Conservation (phyloP, 2,888 invertebrate species). For the Aleiodes alternator region DNA sequence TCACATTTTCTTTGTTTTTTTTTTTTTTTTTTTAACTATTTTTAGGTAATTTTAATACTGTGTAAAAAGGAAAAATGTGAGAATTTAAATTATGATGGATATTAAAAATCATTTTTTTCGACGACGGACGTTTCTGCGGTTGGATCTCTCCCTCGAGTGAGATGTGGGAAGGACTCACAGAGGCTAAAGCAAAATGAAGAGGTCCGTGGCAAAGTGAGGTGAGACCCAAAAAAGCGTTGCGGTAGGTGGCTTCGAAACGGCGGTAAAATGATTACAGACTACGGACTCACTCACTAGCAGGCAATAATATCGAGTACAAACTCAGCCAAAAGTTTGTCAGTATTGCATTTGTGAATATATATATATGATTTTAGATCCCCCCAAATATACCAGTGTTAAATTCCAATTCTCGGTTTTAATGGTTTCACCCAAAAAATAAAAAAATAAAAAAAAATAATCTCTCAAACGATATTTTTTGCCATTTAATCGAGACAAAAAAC, state of each 20-base stretch:
- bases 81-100: slow-evolving; percentile 38
- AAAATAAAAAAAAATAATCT: not conserved
- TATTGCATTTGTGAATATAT: slow-evolving; percentile 13
- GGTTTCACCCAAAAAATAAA: not conserved
- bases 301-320: slow-evolving; percentile 70
- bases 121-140: slow-evolving; percentile 39
- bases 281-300: slow-evolving; percentile 66
- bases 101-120: slow-evolving; percentile 37
- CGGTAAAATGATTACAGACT: slow-evolving; percentile 73
- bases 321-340: slow-evolving; percentile 62
- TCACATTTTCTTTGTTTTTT: not conserved
- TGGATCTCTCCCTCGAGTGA: slow-evolving; percentile 9
- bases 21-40: not conserved
- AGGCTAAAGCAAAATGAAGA: slow-evolving; percentile 46
- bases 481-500: not conserved
- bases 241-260: slow-evolving; percentile 69
- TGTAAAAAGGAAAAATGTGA: slow-evolving; percentile 3
- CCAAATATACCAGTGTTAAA: slow-evolving; percentile 1
- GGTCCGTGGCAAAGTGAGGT: slow-evolving; percentile 47
- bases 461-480: not conserved
- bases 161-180: slow-evolving; percentile 52
- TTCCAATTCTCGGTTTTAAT: not conserved
- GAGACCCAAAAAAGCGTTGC: slow-evolving; percentile 58
- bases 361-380: not conserved
- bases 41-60: not conserved